Evolutionary conservation across 1,140 invertebrate genomes (phyloP), one percentile per base, ranked within the genome.

Genomic region (Ostrea edulis): DNA sequence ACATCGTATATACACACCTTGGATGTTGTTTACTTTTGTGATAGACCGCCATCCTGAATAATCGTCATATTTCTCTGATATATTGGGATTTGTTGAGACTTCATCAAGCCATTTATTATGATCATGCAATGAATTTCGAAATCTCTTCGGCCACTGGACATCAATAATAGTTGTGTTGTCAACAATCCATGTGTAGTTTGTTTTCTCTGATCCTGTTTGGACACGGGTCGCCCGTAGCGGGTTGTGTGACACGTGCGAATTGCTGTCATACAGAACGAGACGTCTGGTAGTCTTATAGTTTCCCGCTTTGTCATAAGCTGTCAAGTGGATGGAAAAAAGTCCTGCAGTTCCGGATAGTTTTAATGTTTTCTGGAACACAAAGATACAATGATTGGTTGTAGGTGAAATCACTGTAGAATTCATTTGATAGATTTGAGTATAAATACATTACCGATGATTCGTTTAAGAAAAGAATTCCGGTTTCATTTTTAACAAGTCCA

Each of bases 301-400:
- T 20, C 89, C 88, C 51, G 90, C 91, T 8, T 86, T 86, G 82
- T 92, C 91, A 84, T 85, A 87, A 35, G 87, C 90, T n/a, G 89
- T 84, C 5, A 92, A 82, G 3, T 89, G 53, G 0, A 91, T 55
- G 12, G 88, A 53, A 68, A 90, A 92, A 55, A 91, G 85, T 53
- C 89, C 35, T 5, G 35, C 90, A 14, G 87, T 77, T 3, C 22
- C 65, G 0, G 83, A 25, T 1, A 91, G n/a, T 25, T 82, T 83
- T 17, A 90, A 51, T 3, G 77, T 84, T 51, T 44, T 65, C 90
- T 91, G 44, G 25, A 68, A 25, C 1, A n/a, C 12, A 65, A n/a
- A 68, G 8, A 68, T 25, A 29, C 9, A 68, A 68, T 1, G n/a
- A 8, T 20, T 25, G 17, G 25, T 20, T 71, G 17, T 68, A 8